A percentile compares a stretch with the other conserved stretches of the same genome.
phyloP scores from a whole-genome alignment of 1,140 invertebrate species.

The Trichomalopsis sarcophagae region DNA sequence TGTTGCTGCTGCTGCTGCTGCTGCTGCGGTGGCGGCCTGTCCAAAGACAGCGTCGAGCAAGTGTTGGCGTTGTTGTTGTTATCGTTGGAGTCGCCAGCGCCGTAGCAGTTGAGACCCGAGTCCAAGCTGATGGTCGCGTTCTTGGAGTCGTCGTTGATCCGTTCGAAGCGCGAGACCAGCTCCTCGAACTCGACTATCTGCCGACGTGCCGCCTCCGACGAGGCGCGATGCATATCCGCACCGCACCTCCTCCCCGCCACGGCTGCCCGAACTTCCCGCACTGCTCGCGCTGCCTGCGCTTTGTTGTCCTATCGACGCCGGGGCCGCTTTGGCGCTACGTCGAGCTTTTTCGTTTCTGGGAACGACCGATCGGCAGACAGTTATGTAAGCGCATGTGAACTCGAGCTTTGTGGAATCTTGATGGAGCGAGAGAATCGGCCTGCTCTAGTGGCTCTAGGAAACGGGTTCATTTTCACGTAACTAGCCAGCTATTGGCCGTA shows the following conservation, averaged over 20 bases:
- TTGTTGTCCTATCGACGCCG: not conserved
- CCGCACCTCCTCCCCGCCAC: constrained; percentile 41
- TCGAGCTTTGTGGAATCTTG: not conserved
- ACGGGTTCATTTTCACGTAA: not conserved
- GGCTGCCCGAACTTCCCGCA: constrained; percentile 44
- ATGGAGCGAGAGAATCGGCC: too few species aligned
- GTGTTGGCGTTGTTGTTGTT: constrained; percentile 6
- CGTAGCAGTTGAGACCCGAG: constrained; percentile 30
- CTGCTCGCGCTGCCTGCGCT: not conserved
- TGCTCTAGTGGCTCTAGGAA: too few species aligned
- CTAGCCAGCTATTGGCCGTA: not conserved
- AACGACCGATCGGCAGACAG: not conserved
- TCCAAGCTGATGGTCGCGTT: constrained; percentile 9
- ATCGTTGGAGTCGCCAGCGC: not conserved
- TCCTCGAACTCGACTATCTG: constrained; percentile 72
- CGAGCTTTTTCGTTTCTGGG: not conserved
- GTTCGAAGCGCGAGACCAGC: constrained; percentile 68
- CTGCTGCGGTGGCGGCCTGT: constrained; percentile 16
- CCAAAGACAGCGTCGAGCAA: constrained; percentile 20
- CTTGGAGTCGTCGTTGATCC: constrained; percentile 64
- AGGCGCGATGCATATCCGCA: constrained; percentile 57
- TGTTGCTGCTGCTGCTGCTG: constrained; percentile 31
- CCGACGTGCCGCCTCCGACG: constrained; percentile 63
- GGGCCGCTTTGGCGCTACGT: not conserved
- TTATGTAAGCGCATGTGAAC: not conserved